Percentiles rank a stretch among this genome's conserved stretches.
phyloP scores from a whole-genome alignment of 2,113 vertebrate genomes.

The Cryptomyrus ogoouensis region DNA sequence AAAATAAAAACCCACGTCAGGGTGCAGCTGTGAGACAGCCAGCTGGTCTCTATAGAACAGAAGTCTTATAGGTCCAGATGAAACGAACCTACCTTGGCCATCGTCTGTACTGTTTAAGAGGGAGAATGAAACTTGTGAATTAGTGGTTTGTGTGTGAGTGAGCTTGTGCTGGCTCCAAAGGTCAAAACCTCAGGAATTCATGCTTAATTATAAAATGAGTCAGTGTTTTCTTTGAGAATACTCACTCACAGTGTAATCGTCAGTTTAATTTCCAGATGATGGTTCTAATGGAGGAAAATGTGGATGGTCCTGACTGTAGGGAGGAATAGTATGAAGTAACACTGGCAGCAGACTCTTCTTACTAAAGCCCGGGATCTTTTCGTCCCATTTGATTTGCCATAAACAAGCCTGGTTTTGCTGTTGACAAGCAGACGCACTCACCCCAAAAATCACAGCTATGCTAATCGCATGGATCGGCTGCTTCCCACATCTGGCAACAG shows the following conservation, averaged over 20 bases:
- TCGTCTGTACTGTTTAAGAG: neutral
- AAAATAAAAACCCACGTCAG: neutral
- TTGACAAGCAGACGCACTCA: neutral
- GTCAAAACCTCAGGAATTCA: neutral
- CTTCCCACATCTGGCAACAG: neutral
- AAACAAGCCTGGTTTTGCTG: neutral
- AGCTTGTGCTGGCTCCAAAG: neutral
- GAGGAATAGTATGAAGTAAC: neutral
- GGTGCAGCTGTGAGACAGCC: neutral
- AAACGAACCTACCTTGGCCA: neutral
- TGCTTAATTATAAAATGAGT: neutral
- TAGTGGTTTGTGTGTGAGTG: neutral
- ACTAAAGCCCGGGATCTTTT: neutral
- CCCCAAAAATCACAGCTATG: slow-evolving; percentile 8
- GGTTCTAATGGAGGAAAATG: neutral
- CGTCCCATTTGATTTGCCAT: neutral
- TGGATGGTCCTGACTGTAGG: neutral
- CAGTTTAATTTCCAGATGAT: neutral
- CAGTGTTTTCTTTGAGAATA: neutral
- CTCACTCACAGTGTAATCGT: neutral
- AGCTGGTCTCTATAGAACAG: neutral
- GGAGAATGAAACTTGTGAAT: neutral
- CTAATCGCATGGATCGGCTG: neutral
- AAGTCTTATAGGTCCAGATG: neutral
- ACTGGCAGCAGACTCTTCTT: neutral